A percentile compares a stretch with the other conserved stretches of the same genome.
phyloP scores from a whole-genome alignment of 2,888 invertebrate species.

The Stegana nigrithorax region DNA sequence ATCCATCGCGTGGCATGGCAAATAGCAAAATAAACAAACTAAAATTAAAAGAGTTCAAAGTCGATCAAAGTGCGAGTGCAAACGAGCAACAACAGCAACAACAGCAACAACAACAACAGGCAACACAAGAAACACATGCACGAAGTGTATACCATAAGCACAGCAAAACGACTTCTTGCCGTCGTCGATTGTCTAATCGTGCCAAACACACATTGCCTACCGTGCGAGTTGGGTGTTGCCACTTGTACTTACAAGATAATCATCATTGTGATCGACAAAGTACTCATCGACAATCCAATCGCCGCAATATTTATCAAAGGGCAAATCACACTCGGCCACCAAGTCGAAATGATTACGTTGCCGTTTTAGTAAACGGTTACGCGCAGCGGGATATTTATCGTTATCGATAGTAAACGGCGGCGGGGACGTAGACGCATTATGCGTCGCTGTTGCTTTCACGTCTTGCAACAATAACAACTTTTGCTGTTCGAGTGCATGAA shows the following conservation, averaged over 20 bases:
- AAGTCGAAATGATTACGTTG: slow-evolving; percentile 61
- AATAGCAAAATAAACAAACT: background rate
- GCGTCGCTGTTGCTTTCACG: slow-evolving; percentile 35
- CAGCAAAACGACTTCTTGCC: no score
- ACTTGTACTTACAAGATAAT: slow-evolving; percentile 61
- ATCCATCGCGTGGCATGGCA: no score
- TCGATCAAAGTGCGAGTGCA: background rate
- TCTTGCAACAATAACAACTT: slow-evolving; percentile 39
- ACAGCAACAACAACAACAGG: no score
- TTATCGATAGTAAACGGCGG: background rate
- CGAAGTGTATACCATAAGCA: no score
- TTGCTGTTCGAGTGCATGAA: slow-evolving; percentile 53
- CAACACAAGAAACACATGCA: no score
- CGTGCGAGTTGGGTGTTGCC: no score
- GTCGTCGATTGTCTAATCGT: no score
- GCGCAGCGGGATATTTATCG: slow-evolving; percentile 33
- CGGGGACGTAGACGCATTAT: background rate
- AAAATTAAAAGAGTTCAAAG: no score
- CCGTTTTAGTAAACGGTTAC: slow-evolving; percentile 43
- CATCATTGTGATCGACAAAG: slow-evolving; percentile 56
- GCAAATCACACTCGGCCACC: slow-evolving; percentile 56
- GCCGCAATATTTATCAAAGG: slow-evolving; percentile 56
- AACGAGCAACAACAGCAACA: background rate
- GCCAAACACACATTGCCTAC: no score
- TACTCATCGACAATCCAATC: slow-evolving; percentile 65